Conservation (phyloP, 2,888 invertebrate species). For the Meteorus colon region DNA sequence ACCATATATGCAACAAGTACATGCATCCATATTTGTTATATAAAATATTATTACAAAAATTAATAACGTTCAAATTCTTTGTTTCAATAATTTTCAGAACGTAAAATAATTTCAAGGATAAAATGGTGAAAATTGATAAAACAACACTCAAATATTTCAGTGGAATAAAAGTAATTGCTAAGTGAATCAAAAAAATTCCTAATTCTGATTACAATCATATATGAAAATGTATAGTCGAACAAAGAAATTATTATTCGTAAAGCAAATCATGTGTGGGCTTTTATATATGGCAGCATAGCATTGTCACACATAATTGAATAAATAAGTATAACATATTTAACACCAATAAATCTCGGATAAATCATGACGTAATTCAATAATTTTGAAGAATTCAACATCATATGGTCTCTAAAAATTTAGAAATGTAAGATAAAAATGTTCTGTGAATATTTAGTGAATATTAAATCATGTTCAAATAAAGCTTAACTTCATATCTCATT, state of each 20-base stretch:
- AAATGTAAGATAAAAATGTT: background rate
- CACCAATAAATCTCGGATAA: background rate
- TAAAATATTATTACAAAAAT: too few species aligned
- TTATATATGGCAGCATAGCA: constrained; percentile 16
- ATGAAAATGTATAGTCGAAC: background rate
- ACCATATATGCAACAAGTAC: constrained; percentile 24
- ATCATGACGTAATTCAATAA: background rate
- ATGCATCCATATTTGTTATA: too few species aligned
- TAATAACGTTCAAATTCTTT: too few species aligned
- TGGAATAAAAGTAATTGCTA: too few species aligned
- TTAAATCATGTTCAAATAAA: background rate
- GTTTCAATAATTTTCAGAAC: too few species aligned
- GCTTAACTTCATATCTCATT: background rate
- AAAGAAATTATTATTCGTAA: background rate
- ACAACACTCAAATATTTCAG: too few species aligned
- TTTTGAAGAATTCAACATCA: background rate
- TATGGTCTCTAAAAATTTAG: background rate
- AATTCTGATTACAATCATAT: background rate
- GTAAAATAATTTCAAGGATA: too few species aligned
- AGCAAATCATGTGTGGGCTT: background rate
- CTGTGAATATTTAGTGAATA: background rate
- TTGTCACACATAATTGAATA: background rate
- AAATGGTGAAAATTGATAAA: too few species aligned
- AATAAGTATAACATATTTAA: background rate
- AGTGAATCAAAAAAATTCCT: too few species aligned